Conservation (phyloP, 2,888 invertebrate genomes). For the Andrena trimmerana region DNA sequence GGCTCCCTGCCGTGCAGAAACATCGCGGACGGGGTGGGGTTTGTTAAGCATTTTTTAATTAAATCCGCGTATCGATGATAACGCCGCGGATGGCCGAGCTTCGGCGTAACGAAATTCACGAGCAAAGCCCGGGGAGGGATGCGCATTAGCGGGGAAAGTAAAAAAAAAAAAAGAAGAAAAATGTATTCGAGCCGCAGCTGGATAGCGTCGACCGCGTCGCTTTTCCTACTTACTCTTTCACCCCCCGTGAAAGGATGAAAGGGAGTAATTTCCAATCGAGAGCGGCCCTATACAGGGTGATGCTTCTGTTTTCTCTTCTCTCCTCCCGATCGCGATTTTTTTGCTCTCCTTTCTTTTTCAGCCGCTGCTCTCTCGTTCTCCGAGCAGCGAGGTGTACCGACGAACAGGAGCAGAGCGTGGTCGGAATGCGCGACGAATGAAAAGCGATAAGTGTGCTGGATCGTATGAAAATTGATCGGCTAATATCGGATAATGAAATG, state of each 20-base stretch:
- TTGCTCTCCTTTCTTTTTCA: neutral
- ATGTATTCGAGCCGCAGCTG: constrained; percentile 51
- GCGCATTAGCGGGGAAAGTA: constrained; percentile 41
- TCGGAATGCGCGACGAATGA: constrained; percentile 50
- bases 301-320: constrained; percentile 47
- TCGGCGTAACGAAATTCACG: constrained; percentile 47
- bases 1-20: constrained; percentile 54
- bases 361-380: constrained; percentile 9
- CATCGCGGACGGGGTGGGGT: constrained; percentile 24
- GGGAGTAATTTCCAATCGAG: constrained; percentile 76
- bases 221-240: constrained; percentile 73
- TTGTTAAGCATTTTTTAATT: constrained; percentile 81
- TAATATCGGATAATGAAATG: constrained; percentile 58
- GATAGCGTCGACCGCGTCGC: constrained; percentile 53
- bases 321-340: constrained; percentile 5
- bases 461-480: constrained; percentile 66
- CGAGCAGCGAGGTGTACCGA: constrained; percentile 24
- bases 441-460: constrained; percentile 53
- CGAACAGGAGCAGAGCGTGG: constrained; percentile 10
- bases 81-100: constrained; percentile 11
- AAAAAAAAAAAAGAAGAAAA: constrained; percentile 14
- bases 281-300: constrained; percentile 51
- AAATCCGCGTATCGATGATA: constrained; percentile 74
- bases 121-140: constrained; percentile 4
- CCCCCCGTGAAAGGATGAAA: constrained; percentile 71